Conservation (phyloP, 2,797 vertebrate species). For the Prionace glauca region DNA sequence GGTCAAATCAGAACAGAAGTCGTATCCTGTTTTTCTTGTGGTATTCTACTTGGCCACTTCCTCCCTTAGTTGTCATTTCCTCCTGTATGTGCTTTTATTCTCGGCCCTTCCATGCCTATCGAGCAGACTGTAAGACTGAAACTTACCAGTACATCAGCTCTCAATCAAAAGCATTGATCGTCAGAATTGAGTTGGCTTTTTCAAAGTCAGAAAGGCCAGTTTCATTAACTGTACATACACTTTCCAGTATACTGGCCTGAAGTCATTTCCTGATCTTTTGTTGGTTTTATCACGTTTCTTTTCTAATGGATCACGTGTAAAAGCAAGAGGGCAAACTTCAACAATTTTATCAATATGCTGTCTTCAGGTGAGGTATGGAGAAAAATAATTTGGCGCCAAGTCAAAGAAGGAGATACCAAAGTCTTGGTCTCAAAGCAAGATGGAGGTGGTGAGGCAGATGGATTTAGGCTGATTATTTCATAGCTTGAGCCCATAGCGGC, state of each 20-base stretch:
- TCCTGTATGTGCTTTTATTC: neutral
- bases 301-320: neutral
- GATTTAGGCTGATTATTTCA: neutral
- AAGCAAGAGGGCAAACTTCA: neutral
- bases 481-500: neutral
- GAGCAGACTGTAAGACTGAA: neutral
- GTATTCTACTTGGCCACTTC: neutral
- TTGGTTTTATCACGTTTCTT: neutral
- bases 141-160: neutral
- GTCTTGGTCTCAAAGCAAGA: neutral
- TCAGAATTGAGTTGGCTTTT: neutral
- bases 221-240: neutral
- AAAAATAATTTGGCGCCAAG: neutral
- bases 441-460: neutral
- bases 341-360: neutral
- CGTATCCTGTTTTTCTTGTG: neutral
- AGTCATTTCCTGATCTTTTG: neutral
- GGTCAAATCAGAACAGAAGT: neutral
- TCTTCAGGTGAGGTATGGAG: neutral
- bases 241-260: neutral
- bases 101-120: neutral
- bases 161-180: neutral
- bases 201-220: neutral
- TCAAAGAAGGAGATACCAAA: neutral
- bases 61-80: neutral